Evolutionary conservation across 2,888 invertebrate species (phyloP).

Genomic region (Bombyx huttoni): DNA sequence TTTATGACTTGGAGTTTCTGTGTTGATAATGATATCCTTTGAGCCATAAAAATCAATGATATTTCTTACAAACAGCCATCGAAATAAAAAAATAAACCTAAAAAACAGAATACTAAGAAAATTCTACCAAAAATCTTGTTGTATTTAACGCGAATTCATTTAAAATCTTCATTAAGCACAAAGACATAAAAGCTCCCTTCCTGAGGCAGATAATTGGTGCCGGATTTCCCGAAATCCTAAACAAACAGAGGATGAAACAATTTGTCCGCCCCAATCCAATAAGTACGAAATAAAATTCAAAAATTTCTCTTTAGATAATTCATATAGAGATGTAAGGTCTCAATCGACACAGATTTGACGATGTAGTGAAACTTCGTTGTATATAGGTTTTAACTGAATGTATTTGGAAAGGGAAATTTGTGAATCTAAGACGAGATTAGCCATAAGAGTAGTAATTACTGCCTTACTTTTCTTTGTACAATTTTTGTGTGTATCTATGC

Average conservation of each 20-base stretch:
- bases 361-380: not conserved
- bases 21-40: too few relatives aligned
- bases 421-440: too few relatives aligned
- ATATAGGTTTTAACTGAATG: not conserved
- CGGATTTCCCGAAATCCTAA: not conserved
- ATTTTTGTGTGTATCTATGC: too few relatives aligned
- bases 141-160: not conserved
- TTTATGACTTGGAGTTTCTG: too few relatives aligned
- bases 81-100: not conserved
- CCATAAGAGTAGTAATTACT: too few relatives aligned
- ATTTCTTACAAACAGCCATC: too few relatives aligned
- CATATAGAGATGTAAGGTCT: constrained; percentile 36
- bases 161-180: not conserved
- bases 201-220: not conserved
- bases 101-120: not conserved
- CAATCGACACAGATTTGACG: not conserved
- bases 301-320: constrained; percentile 37
- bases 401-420: not conserved
- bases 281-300: constrained; percentile 45
- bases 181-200: not conserved
- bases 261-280: constrained; percentile 57
- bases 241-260: constrained; percentile 20
- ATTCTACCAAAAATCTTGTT: not conserved
- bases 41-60: too few relatives aligned
- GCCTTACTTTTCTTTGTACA: too few relatives aligned